Base-by-base conservation (phyloP, 2,888 invertebrate genomes). In the Chloroclystis v-ata region DNA sequence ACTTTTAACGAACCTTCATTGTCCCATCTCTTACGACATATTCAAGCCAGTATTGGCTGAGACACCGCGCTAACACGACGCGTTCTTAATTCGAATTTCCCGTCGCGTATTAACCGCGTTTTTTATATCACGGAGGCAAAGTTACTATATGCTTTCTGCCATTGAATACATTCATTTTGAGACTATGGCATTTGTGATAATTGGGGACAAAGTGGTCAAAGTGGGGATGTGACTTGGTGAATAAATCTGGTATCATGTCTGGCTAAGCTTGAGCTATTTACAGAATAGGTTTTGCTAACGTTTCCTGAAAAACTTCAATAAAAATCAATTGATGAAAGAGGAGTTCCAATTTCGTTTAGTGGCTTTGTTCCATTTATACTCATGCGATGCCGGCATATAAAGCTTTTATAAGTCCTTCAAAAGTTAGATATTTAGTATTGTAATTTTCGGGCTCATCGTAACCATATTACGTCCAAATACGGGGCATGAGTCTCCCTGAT, bases 51-150 rank as follows among this genome's bases (percentile, higher is more conserved):
- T 68, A 39, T 43, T 45, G 59, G 64, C 55, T 50, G 52, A 54
- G 49, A 37, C 41, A 38, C 44, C 45, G 51, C 28, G 54, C 49
- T 56, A 60, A 59, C 39, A 52, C 58, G 62, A 52, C 69, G 68
- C 37, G 56, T 59, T 60, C 54, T 38, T 43, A 49, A 54, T 46
- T 47, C 33, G 49, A 65, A 57, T 60, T 55, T 56, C 51, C 48
- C 58, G n/a, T 20, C 49, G 45, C 45, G 32, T 25, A 37, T 61
- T 60, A 61, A 56, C 51, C 69, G 69, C 64, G 63, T 20, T 53
- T 52, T 52, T 52, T 43, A 4, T 20, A 20, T n/a, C n/a, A n/a
- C n/a, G n/a, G 5, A 20, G 5, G 20, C 20, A 20, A 2, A 20
- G 20, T 20, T 2, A 20, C 20, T 5, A 4, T 20, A 28, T 28